Conservation (phyloP, 2,797 vertebrate species). For the Diplodus sargus region DNA sequence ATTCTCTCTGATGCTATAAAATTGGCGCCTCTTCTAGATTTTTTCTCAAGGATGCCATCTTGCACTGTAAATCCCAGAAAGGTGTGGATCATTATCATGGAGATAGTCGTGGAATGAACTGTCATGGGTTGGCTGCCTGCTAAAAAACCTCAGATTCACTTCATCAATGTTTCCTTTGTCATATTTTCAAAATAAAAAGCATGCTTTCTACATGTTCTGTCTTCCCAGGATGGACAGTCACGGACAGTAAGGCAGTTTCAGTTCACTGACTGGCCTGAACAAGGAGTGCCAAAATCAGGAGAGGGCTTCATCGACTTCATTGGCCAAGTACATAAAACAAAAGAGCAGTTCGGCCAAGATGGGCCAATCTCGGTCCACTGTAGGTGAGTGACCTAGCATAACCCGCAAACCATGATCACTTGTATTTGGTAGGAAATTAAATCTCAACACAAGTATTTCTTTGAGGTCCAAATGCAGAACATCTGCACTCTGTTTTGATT, state of each 20-base stretch:
- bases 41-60: conserved; percentile 16
- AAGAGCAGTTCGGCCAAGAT: conserved; percentile 99
- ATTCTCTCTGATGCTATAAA: conserved; percentile 61
- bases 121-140: neutral
- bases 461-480: neutral
- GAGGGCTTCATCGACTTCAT: conserved; percentile 99
- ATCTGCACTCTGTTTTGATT: neutral
- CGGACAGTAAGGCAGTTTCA: conserved; percentile 99
- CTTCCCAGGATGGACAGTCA: conserved; percentile 95
- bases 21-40: conserved; percentile 6
- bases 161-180: neutral
- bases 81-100: neutral
- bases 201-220: neutral
- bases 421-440: neutral
- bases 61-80: conserved; percentile 32
- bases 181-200: conserved; percentile 15
- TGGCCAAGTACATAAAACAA: conserved; percentile 99
- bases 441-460: neutral
- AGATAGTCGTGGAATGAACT: conserved; percentile 15
- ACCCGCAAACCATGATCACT: neutral
- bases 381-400: conserved; percentile 86
- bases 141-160: conserved; percentile 17
- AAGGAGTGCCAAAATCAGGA: conserved; percentile 99
- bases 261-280: conserved; percentile 99
- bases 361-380: conserved; percentile 99